A percentile compares a stretch with the other conserved stretches of the same genome.
Conservation (phyloP, 2,113 vertebrate genomes). For the Mesocricetus auratus region DNA sequence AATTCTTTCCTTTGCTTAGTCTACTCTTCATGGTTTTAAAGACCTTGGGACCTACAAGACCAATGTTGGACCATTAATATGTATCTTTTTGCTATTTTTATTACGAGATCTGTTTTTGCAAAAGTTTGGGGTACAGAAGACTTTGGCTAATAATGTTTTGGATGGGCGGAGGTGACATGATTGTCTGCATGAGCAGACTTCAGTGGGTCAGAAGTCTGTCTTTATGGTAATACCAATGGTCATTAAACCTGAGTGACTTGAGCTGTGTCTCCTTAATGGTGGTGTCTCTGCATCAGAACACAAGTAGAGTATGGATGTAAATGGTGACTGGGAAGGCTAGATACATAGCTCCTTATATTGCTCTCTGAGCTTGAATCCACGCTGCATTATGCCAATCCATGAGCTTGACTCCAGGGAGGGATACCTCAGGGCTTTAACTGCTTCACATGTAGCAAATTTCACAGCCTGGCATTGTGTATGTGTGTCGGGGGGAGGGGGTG, state of each 20-base stretch:
- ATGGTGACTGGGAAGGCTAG: background rate
- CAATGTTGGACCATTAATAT: conserved; percentile 43
- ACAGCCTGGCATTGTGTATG: conserved; percentile 1
- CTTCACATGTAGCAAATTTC: background rate
- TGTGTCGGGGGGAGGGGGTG: background rate
- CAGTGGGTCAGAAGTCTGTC: conserved; percentile 15
- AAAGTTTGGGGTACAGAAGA: conserved; percentile 19
- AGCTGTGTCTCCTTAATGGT: conserved; percentile 9
- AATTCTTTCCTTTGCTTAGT: background rate
- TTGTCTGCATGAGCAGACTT: background rate
- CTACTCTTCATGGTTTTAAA: conserved; percentile 14
- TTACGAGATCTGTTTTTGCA: conserved; percentile 44
- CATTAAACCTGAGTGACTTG: conserved; percentile 63
- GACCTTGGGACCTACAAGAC: conserved; percentile 52
- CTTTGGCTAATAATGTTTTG: conserved; percentile 18
- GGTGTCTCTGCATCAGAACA: background rate
- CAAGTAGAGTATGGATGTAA: background rate
- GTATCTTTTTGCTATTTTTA: conserved; percentile 26
- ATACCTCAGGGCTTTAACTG: background rate
- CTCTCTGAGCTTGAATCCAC: background rate
- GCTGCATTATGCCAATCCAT: background rate
- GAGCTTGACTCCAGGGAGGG: background rate
- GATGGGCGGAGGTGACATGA: background rate
- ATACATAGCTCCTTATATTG: background rate
- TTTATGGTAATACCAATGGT: conserved; percentile 46